Base-by-base conservation (phyloP, 2,888 invertebrate genomes). In the Ophion slaviceki region DNA sequence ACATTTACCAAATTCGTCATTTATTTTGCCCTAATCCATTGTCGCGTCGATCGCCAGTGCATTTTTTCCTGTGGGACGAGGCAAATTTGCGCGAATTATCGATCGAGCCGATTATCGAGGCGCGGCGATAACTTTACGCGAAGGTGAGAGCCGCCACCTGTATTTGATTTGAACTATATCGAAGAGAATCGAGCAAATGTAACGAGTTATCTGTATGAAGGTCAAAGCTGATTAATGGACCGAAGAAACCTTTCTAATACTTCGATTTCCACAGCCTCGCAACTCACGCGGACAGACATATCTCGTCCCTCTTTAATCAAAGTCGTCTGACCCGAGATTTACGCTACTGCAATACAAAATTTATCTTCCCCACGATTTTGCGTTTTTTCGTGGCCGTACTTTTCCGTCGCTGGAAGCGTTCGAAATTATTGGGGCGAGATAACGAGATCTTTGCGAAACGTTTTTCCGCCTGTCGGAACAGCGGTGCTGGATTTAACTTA, bases 191-290 rank as follows among this genome's bases (percentile, higher is more conserved):
- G 57, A 71, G 11, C 45, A 61, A 47, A 53, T 71, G 64, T 68
- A 64, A 72, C 47, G 17, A 72, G 61, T 74, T 74, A 61, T 74
- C 61, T 40, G 28, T 75, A 84, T 82, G 75, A 86, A 88, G 87
- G 87, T 62, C 87, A 80, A 77, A 76, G 74, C 80, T 82, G 71
- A 8, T 61, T 76, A 82, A 71, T 82, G 82, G 80, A 82, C 74
- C 78, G 45, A 40, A 47, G 74, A 80, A 84, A 47, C 86, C 87
- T 87, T 86, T 87, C 87, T 84, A 84, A 80, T 61, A 8, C 14
- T 62, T n/a, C 6, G 45, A 61, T 78, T 79, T 67, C 14, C 45
- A 36, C 11, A 24, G 14, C 11, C 28, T 71, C 62, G 53, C 28
- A 64, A 11, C 7, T 53, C 0, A 53, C 17, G n/a, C 10, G 17